Evolutionary conservation across 2,888 invertebrate genomes (phyloP).

Genomic region (Leucania comma): DNA sequence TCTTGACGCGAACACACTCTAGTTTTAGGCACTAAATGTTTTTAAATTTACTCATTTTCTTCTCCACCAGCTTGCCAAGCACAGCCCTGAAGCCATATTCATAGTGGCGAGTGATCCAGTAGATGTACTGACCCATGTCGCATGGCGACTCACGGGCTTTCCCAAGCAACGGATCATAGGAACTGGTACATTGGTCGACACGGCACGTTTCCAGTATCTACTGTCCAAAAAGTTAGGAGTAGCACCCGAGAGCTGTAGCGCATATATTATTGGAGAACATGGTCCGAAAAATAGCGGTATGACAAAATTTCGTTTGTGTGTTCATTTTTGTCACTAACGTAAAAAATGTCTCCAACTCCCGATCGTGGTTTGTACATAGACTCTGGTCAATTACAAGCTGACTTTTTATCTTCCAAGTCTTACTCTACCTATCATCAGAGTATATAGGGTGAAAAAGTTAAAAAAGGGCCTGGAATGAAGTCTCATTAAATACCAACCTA

Average conservation of each 20-base stretch:
- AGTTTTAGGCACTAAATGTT: neutral
- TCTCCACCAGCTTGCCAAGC: conserved; percentile 89
- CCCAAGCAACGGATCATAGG: conserved; percentile 95
- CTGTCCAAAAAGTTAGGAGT: conserved; percentile 94
- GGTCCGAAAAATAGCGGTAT: conserved; percentile 93
- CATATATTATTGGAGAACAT: conserved; percentile 97
- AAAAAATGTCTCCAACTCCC: neutral
- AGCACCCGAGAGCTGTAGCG: conserved; percentile 94
- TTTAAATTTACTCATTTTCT: neutral
- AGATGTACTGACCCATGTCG: conserved; percentile 95
- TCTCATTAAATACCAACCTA: neutral
- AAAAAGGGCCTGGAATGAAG: neutral
- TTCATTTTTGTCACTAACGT: neutral
- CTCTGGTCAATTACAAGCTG: neutral
- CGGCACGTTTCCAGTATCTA: conserved; percentile 95
- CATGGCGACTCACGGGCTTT: conserved; percentile 96
- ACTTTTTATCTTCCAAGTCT: neutral
- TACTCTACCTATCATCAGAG: neutral
- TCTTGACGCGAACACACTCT: too few species aligned
- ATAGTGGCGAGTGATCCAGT: conserved; percentile 97
- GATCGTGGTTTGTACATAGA: too few species aligned
- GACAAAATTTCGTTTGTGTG: neutral
- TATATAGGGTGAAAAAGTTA: neutral
- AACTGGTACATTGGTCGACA: conserved; percentile 96
- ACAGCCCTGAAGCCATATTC: conserved; percentile 95